Percentiles rank a stretch among this genome's conserved stretches.
These are phyloP conservation scores for Erebia ligea DNA, from an alignment of 2,888 invertebrate species.

Conservation along the genomic window DNA sequence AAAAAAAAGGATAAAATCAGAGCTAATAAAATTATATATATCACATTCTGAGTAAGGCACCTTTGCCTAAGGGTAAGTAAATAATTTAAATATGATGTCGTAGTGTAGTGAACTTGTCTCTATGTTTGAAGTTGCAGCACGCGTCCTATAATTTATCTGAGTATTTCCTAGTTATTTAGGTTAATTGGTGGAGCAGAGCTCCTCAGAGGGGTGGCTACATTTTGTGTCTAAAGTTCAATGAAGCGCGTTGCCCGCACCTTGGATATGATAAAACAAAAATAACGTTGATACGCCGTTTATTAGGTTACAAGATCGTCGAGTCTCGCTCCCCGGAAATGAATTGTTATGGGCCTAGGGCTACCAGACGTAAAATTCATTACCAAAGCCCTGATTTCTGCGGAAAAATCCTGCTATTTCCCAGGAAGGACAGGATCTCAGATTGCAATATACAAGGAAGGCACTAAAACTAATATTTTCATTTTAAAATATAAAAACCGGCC, in stretches of 20 bases:
- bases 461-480: too few species aligned
- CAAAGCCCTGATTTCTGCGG: too few species aligned
- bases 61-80: neutral
- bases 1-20: too few species aligned
- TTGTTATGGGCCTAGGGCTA: slow-evolving; percentile 2
- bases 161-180: neutral
- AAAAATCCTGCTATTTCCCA: too few species aligned
- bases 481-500: too few species aligned
- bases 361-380: too few species aligned
- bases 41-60: too few species aligned
- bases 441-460: too few species aligned
- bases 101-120: neutral
- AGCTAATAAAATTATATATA: too few species aligned
- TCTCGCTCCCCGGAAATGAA: slow-evolving; percentile 26
- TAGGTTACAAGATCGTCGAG: slow-evolving; percentile 6
- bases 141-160: neutral
- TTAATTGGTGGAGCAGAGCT: neutral
- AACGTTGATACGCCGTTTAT: slow-evolving; percentile 3
- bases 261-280: slow-evolving; percentile 6
- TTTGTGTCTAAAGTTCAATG: neutral
- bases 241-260: neutral
- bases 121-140: neutral
- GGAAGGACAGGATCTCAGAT: too few species aligned
- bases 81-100: neutral
- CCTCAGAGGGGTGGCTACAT: neutral